Percentiles rank a stretch among this genome's conserved stretches.
phyloP scores from a whole-genome alignment of 92 coral and sea anemone genomes.

The Virgularia gustaviana region DNA sequence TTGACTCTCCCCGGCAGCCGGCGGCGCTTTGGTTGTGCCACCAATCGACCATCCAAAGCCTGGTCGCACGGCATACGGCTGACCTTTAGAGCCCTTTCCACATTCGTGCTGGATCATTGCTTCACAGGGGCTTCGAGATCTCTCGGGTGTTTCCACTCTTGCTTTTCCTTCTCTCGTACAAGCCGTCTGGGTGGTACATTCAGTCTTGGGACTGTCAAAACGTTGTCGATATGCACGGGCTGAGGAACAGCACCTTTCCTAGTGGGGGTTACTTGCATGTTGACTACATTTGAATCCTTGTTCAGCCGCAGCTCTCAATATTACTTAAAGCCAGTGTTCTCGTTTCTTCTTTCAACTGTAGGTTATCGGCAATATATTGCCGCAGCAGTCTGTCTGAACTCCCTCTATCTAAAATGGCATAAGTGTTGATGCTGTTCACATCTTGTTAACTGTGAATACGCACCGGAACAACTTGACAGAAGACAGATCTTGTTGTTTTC shows the following conservation, averaged over 20 bases:
- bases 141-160: conserved; percentile 50
- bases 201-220: conserved; percentile 58
- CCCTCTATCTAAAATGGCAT: too few relatives aligned
- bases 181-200: conserved; percentile 57
- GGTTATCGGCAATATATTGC: too few relatives aligned
- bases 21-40: conserved; percentile 49
- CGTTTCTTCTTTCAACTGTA: too few relatives aligned
- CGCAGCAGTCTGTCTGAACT: too few relatives aligned
- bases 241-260: conserved; percentile 42
- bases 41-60: conserved; percentile 64
- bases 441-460: conserved; percentile 44
- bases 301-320: conserved; percentile 53
- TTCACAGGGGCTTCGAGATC: conserved; percentile 58
- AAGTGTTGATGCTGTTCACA: too few relatives aligned
- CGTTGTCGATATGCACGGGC: conserved; percentile 44
- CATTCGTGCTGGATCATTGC: conserved; percentile 55
- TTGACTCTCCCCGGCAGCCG: conserved; percentile 2
- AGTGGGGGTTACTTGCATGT: conserved; percentile 43
- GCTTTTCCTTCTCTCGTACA: conserved; percentile 41
- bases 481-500: conserved; percentile 38
- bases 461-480: conserved; percentile 58
- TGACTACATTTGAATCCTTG: conserved; percentile 45
- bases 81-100: conserved; percentile 57
- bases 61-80: conserved; percentile 59
- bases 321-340: too few relatives aligned